Evolutionary conservation across 2,888 invertebrate species (phyloP), one percentile per base, ranked within the genome.

Genomic region (Ditylenchus weischeri): DNA sequence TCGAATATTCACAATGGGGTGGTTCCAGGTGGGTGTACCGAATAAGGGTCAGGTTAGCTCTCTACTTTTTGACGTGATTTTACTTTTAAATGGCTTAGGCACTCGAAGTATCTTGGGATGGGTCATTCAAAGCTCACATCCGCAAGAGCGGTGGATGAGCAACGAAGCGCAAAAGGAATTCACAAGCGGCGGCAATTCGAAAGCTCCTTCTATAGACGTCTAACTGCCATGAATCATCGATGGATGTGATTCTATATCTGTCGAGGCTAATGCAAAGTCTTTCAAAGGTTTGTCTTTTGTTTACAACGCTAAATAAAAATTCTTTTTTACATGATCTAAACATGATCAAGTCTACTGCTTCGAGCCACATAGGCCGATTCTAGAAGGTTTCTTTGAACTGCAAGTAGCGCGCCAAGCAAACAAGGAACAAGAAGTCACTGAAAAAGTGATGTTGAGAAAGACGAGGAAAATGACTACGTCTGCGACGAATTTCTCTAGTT

Each of bases 281-380:
- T 68, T 68, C 58, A 63, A 63, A 54, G 54, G 54, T 54, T 54
- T 54, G 54, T 21, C 11, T 21, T 54, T 54, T 6, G 6, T 6
- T 11, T 38, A 38, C 38, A 8, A 8, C 38, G 11, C 11, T 11
- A 38, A 38, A 6, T 6, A 38, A 38, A 6, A 38, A 6, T 38
- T 38, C 38, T 62, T 6, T 13, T 62, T 62, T 43, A 8, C n/a
- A 11, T 62, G n/a, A 62, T 62, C 19, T n/a, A 68, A 64, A 64
- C 68, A 64, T 19, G 66, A 68, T 21, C 18, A n/a, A 10, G 69
- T 65, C 47, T 69, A 67, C 38, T 67, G 68, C 51, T 65, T 65
- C 68, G 69, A 65, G 19, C 10, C 68, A n/a, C 68, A 65, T 23
- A 69, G 65, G 15, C 43, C 65, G 15, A 47, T 65, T 38, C 65